Percentiles rank a stretch among this genome's conserved stretches.
Evolutionary conservation across 2,797 vertebrate genomes (phyloP).

Genomic region (Craterocephalus amniculus): DNA sequence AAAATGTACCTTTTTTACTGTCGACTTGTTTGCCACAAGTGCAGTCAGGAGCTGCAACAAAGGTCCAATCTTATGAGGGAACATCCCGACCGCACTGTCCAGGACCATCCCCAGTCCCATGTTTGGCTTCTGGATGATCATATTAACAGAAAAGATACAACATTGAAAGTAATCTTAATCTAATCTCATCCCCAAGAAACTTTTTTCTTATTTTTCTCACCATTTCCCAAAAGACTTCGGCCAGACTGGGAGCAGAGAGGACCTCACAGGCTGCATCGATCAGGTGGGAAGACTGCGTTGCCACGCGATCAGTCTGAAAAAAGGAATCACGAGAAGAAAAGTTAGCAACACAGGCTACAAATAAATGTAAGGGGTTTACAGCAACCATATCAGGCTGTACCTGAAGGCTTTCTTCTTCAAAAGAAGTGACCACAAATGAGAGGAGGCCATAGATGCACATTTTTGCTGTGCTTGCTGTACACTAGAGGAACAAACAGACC

Average conservation of each 20-base stretch:
- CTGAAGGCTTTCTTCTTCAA: slow-evolving; percentile 96
- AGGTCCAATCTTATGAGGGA: slow-evolving; percentile 92
- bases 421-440: slow-evolving; percentile 92
- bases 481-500: slow-evolving; percentile 76
- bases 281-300: slow-evolving; percentile 81
- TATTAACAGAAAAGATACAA: background rate
- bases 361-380: background rate
- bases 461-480: slow-evolving; percentile 94
- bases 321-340: background rate
- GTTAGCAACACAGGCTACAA: background rate
- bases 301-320: slow-evolving; percentile 58
- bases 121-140: slow-evolving; percentile 88
- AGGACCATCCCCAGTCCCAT: slow-evolving; percentile 93
- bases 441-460: slow-evolving; percentile 97
- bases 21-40: slow-evolving; percentile 94
- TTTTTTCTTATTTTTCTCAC: slow-evolving; percentile 77
- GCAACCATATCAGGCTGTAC: slow-evolving; percentile 66
- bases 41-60: slow-evolving; percentile 93
- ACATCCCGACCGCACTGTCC: slow-evolving; percentile 95
- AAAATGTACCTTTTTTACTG: slow-evolving; percentile 91
- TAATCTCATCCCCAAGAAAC: background rate
- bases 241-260: slow-evolving; percentile 91
- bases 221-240: slow-evolving; percentile 97
- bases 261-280: slow-evolving; percentile 96
- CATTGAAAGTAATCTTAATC: background rate